Evolutionary conservation across 2,797 vertebrate genomes (phyloP).

Genomic region (Lemur catta): DNA sequence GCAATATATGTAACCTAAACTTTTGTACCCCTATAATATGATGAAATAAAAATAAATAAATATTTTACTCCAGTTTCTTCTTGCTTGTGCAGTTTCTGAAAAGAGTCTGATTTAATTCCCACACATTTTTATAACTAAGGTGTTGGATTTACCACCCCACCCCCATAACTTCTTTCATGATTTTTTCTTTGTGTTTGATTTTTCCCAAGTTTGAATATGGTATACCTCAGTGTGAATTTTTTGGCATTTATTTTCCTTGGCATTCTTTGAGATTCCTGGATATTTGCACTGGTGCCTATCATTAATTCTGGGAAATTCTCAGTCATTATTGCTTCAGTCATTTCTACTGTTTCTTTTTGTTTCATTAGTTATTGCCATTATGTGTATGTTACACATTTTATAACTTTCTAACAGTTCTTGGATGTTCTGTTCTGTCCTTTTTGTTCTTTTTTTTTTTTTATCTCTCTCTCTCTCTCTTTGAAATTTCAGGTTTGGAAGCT

Average conservation of each 20-base stretch:
- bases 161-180: neutral
- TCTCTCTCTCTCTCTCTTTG: neutral
- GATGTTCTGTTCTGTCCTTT: neutral
- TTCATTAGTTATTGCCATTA: neutral
- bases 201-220: neutral
- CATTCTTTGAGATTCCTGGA: neutral
- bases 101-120: neutral
- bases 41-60: too few relatives aligned
- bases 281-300: neutral
- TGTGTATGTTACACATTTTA: neutral
- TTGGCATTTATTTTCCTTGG: neutral
- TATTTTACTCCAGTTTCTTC: neutral
- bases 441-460: too few relatives aligned
- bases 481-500: neutral
- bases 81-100: neutral
- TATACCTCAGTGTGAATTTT: neutral
- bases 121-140: neutral
- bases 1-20: too few relatives aligned
- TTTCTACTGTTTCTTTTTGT: neutral
- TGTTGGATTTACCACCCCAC: neutral
- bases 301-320: neutral
- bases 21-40: neutral
- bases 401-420: neutral
- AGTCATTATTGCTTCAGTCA: neutral
- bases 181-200: neutral